phyloP scores from a whole-genome alignment of 2,888 invertebrate species.

The Drosophila mettleri region DNA sequence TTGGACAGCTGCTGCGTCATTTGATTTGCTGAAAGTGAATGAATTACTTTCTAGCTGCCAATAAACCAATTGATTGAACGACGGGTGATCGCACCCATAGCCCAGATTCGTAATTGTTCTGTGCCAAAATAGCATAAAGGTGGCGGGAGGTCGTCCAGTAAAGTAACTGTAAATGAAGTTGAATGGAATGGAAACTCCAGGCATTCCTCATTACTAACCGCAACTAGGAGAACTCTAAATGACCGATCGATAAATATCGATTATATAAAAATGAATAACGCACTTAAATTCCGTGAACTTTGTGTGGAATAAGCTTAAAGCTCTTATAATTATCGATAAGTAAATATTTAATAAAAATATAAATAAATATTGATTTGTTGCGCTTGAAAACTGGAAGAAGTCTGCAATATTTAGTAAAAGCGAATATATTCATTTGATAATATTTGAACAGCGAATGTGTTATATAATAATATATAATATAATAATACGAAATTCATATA shows the following conservation, averaged over 20 bases:
- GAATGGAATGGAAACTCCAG: not conserved
- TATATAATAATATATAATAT: too few relatives aligned
- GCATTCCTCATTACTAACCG: not conserved
- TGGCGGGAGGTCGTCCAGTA: not conserved
- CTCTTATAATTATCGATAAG: not conserved
- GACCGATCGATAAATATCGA: not conserved
- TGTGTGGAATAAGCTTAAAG: not conserved
- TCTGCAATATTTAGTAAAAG: too few relatives aligned
- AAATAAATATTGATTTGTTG: too few relatives aligned
- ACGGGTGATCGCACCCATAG: conserved; percentile 5
- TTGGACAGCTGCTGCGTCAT: conserved; percentile 29
- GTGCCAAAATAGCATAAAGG: not conserved
- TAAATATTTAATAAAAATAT: too few relatives aligned
- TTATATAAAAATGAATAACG: too few relatives aligned
- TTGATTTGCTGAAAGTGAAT: conserved; percentile 19
- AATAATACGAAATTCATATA: too few relatives aligned
- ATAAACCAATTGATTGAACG: conserved; percentile 29
- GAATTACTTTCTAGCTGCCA: conserved; percentile 46
- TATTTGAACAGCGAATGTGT: too few relatives aligned
- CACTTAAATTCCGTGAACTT: too few relatives aligned
- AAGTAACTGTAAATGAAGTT: conserved; percentile 1
- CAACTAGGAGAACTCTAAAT: not conserved
- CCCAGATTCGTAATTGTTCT: conserved; percentile 7
- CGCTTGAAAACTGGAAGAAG: too few relatives aligned
- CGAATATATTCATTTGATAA: not conserved